Evolutionary conservation across 2,888 invertebrate genomes (phyloP), one percentile per base, ranked within the genome.

Genomic region (Hemaris fuciformis): DNA sequence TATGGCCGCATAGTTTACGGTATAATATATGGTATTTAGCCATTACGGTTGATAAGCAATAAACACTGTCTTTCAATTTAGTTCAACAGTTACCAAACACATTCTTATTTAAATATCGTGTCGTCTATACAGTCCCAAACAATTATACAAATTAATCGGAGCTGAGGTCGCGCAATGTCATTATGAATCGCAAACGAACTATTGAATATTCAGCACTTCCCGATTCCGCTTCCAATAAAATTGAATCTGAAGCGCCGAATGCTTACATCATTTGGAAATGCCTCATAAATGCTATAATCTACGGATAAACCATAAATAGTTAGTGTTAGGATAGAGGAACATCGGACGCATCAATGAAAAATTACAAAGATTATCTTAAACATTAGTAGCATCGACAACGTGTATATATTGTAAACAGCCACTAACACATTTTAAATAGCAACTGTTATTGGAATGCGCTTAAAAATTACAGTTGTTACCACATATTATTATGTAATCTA

Each of bases 41-140:
- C 48, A 25, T 48, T 48, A 31, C 27, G 31, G 53, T 31, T 27
- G 15, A 27, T 53, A 31, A 31, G 53, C 53, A 53, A 53, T 27
- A 31, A 53, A 25, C 18, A 53, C 53, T 31, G 53, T 53, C 53
- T 53, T 53, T 53, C 27, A 53, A 31, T 53, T 27, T 53, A 31
- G 48, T 48, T 53, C 18, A 53, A 38, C 38, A 13, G 38, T n/a
- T 38, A 38, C 18, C 53, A 18, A 31, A 53, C 53, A 53, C 18
- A 53, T 27, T 27, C 27, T 15, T 53, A 18, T 10, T 18, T 53
- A 48, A 45, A 45, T 23, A 45, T 45, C 45, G 22, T 15, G 48
- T 27, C 25, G 27, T 18, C 53, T 46, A 23, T 25, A 53, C 53
- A 53, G 53, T 53, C 53, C 31, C 18, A 53, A 18, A 53, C 0